A percentile compares a stretch with the other conserved stretches of the same genome.
Conservation (phyloP, 2,113 vertebrate genomes). For the Corvus moneduloides region DNA sequence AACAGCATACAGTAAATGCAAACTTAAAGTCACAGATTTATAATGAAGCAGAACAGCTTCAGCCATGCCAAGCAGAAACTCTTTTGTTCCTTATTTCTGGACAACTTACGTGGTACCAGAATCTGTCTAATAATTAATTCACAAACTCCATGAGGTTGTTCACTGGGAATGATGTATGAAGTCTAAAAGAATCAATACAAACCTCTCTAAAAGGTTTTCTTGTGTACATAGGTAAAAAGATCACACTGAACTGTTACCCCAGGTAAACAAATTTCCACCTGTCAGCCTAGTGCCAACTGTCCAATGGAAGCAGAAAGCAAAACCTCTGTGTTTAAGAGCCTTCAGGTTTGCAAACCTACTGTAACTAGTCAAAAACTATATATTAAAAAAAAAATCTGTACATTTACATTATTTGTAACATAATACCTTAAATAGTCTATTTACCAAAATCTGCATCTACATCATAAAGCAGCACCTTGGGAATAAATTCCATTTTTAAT, state of each 20-base stretch:
- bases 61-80: background rate
- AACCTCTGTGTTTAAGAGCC: background rate
- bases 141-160: background rate
- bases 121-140: background rate
- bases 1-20: background rate
- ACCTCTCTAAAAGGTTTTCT: background rate
- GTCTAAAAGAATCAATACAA: background rate
- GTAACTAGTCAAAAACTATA: background rate
- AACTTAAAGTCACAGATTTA: background rate
- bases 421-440: background rate
- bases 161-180: background rate
- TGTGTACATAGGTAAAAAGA: background rate
- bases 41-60: background rate
- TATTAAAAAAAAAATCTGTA: too few relatives aligned
- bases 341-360: background rate
- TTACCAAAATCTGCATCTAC: background rate
- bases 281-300: background rate
- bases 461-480: background rate
- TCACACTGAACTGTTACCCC: background rate
- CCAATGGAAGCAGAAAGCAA: background rate
- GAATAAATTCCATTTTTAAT: background rate
- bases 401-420: background rate
- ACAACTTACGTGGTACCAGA: background rate
- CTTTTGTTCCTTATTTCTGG: background rate
- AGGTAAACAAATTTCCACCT: background rate